Evolutionary conservation across 2,113 vertebrate genomes (phyloP).

Genomic region (Mustela nigripes): DNA sequence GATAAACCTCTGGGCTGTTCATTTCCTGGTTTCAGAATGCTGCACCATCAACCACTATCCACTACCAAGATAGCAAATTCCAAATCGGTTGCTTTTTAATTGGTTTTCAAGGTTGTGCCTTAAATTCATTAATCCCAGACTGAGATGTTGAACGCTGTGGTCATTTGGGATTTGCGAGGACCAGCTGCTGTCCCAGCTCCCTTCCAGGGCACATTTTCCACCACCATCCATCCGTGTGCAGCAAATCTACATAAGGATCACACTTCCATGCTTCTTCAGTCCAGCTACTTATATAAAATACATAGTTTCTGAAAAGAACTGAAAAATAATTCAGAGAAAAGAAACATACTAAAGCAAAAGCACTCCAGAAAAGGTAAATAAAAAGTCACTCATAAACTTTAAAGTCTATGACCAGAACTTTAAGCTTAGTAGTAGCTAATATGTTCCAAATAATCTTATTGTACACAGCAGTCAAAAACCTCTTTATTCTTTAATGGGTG

Average conservation of each 20-base stretch:
- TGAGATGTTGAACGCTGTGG: neutral
- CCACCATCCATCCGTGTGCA: neutral
- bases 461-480: conserved; percentile 51
- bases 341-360: conserved; percentile 34
- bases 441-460: conserved; percentile 58
- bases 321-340: neutral
- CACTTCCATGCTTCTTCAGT: neutral
- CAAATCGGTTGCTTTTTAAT: neutral
- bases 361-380: conserved; percentile 46
- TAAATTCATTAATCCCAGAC: neutral
- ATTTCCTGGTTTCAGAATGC: neutral
- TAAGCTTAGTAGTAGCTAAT: conserved; percentile 13
- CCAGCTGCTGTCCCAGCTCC: neutral
- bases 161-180: neutral
- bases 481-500: conserved; percentile 62
- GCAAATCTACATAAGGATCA: neutral
- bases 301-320: neutral
- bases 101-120: neutral
- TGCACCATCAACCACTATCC: neutral
- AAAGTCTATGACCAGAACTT: conserved; percentile 38
- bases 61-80: neutral
- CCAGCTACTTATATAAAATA: neutral
- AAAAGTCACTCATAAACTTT: conserved; percentile 52
- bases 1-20: neutral
- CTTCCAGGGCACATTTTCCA: too few species aligned